Base-by-base conservation (phyloP, 2,888 invertebrate genomes). In the Candidula unifasciata region DNA sequence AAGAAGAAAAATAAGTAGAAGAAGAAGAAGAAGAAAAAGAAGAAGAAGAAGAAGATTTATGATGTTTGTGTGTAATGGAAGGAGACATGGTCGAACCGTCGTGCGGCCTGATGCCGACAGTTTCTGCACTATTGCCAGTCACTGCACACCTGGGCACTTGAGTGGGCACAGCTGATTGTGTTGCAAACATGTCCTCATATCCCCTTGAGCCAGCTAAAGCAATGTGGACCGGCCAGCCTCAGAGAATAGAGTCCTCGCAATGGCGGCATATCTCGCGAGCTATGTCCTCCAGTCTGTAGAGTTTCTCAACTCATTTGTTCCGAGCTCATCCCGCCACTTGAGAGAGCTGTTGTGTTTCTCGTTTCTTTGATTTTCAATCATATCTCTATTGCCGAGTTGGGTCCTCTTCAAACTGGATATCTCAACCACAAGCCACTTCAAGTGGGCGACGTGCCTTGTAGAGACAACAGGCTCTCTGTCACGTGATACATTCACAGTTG, bases 341-440 rank as follows among this genome's bases (percentile, higher is more conserved):
- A 73, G 44, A 21, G 30, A 54, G 30, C 54, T 30, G 30, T 74
- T 74, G 54, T 74, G 18, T 74, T 54, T 74, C 52, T 74, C 54
- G 27, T 54, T 74, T 74, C 74, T 74, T 74, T 74, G 74, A 74
- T 74, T 74, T 74, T 54, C 74, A 44, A 54, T 54, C 74, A 1
- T 30, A 8, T 74, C 8, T 10, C 27, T 10, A 2, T 27, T 27
- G 2, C 1, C 30, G 54, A 52, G 3, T 27, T 54, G 13, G 54
- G 52, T 21, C 30, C 74, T 33, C 74, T n/a, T 74, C 74, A 18
- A 30, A 3, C 30, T 27, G 52, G 54, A 74, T 74, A 74, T 54
- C 74, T 74, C 27, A 74, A 54, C 18, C 54, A 33, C 30, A 27
- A 21, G 13, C 74, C 74, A 74, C 74, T 74, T 18, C 0, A 74